phyloP scores from a whole-genome alignment of 1,140 invertebrate genomes.

The Scaptomyza montana region DNA sequence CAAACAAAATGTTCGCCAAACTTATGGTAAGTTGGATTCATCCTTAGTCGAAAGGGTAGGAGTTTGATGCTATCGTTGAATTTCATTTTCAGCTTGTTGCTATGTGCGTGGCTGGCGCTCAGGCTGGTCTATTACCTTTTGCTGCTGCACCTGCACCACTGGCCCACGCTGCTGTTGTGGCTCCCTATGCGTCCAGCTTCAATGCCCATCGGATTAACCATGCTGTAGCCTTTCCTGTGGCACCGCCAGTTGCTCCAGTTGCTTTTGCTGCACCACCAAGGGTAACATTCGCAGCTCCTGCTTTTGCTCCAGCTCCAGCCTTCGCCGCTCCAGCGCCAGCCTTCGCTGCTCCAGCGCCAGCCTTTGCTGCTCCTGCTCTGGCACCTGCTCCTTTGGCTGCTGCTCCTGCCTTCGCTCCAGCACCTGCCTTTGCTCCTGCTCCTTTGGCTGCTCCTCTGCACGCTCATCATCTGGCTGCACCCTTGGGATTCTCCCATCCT shows the following conservation, averaged over 20 bases:
- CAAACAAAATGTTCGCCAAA: slow-evolving; percentile 71
- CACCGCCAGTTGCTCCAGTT: slow-evolving; percentile 65
- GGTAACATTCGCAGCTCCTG: slow-evolving; percentile 58
- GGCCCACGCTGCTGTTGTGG: slow-evolving; percentile 66
- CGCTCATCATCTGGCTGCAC: slow-evolving; percentile 57
- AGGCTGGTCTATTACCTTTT: slow-evolving; percentile 66
- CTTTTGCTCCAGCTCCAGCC: slow-evolving; percentile 51
- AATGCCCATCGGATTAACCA: slow-evolving; percentile 86
- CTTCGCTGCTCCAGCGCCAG: slow-evolving; percentile 12
- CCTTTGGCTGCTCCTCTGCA: slow-evolving; percentile 51
- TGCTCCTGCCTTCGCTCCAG: not conserved
- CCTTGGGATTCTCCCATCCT: slow-evolving; percentile 62
- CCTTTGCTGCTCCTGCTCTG: slow-evolving; percentile 32
- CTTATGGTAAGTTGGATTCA: slow-evolving; percentile 62
- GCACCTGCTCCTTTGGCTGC: slow-evolving; percentile 35
- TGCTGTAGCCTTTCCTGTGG: slow-evolving; percentile 85
- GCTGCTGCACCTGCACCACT: slow-evolving; percentile 54
- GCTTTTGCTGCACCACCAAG: slow-evolving; percentile 56
- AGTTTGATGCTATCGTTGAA: not conserved
- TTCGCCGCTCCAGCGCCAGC: slow-evolving; percentile 37
- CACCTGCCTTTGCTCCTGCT: slow-evolving; percentile 62
- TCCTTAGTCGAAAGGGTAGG: not conserved
- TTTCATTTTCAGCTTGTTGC: slow-evolving; percentile 57
- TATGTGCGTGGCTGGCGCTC: slow-evolving; percentile 74
- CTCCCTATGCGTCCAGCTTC: slow-evolving; percentile 86